Evolutionary conservation across 2,113 vertebrate genomes (phyloP), one percentile per base, ranked within the genome.

Genomic region (Dicentrarchus labrax): DNA sequence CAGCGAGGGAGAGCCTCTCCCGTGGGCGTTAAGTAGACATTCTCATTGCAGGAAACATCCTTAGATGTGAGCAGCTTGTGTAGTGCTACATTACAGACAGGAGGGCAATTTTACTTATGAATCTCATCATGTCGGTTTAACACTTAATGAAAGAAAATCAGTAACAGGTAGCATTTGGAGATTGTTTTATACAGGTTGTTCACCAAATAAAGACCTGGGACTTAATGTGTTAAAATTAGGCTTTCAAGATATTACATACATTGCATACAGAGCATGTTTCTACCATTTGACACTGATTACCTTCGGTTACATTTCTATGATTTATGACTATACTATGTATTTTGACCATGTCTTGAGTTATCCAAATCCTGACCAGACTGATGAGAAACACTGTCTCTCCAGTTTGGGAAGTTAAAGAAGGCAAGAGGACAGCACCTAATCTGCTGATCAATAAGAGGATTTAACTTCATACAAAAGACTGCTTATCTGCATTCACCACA

Each of bases 361-460:
- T 61, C 76, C 61, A 19, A 70, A 66, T 81, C 38, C 30, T 17
- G 45, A 50, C 48, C 38, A 78, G 62, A 78, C 48, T 62, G 56
- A 76, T 19, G 21, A 45, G 39, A 86, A 57, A 59, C 38, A 22
- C 4, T 16, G 3, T 60, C 47, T 59, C 60, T 81, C 22, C 19
- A 84, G 41, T 92, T 89, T 74, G 51, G 21, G 36, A 82, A 88
- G 57, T 85, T 56, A 80, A 85, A 75, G 54, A 72, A 85, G 65
- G 36, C 53, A 73, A 62, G 57, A 83, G 75, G 57, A 80, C 81
- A 54, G 65, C 41, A 56, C 12, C 89, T 90, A 76, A 90, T 92
- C 91, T 86, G 60, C 62, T 73, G 83, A 93, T 93, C 90, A 89
- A 92, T 86, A 86, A 76, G 78, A 80, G 86, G 87, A 91, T 92